A percentile compares a stretch with the other conserved stretches of the same genome.
These are phyloP conservation scores for Zele albiditarsus DNA, from an alignment of 2,888 invertebrate species.

Conservation along the genomic window DNA sequence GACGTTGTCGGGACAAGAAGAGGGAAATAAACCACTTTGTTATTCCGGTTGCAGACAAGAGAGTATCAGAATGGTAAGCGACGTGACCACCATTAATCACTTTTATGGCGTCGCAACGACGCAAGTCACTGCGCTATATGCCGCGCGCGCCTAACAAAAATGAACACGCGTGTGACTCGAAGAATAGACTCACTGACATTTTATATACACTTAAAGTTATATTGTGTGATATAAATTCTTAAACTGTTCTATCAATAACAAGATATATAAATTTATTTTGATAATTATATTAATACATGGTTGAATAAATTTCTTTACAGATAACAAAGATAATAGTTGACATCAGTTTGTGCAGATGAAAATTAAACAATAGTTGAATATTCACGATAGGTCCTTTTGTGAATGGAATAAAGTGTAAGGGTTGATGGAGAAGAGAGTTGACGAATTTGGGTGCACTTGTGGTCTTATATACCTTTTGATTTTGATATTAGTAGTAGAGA, in stretches of 20 bases:
- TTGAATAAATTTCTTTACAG: too few species aligned
- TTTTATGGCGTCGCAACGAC: slow-evolving; percentile 69
- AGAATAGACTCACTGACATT: slow-evolving; percentile 8
- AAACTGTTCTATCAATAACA: neutral
- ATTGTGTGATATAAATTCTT: neutral
- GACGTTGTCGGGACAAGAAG: slow-evolving; percentile 14
- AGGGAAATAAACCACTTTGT: slow-evolving; percentile 58
- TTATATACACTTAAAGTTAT: neutral
- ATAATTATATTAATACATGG: too few species aligned
- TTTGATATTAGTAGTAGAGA: slow-evolving; percentile 46
- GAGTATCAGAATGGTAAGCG: slow-evolving; percentile 70
- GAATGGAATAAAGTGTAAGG: neutral
- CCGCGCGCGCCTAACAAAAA: slow-evolving; percentile 17
- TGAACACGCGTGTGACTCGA: slow-evolving; percentile 31
- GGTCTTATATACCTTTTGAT: slow-evolving; percentile 28
- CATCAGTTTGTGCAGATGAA: neutral
- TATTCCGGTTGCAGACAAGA: slow-evolving; percentile 64
- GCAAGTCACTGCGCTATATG: slow-evolving; percentile 65
- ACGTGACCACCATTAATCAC: slow-evolving; percentile 70
- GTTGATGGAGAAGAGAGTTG: neutral
- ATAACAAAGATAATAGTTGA: neutral
- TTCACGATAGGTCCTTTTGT: neutral
- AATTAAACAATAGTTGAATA: neutral
- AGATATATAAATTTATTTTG: too few species aligned
- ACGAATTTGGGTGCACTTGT: neutral